Evolutionary conservation across 2,888 invertebrate species (phyloP).

Genomic region (Caenorhabditis uteleia): DNA sequence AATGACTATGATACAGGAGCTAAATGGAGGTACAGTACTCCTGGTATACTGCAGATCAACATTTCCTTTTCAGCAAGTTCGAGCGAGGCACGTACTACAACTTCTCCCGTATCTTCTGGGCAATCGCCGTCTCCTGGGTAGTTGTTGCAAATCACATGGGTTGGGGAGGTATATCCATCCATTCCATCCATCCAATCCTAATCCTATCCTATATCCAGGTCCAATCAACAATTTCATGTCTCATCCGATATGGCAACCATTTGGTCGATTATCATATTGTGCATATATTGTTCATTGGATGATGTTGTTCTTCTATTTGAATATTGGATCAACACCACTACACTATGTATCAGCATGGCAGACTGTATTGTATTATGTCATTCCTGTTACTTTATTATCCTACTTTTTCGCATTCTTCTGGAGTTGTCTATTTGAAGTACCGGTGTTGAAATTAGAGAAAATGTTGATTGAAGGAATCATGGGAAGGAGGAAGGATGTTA

Average conservation of each 20-base stretch:
- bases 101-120: constrained; percentile 70
- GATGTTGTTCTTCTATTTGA: constrained; percentile 23
- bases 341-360: constrained; percentile 27
- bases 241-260: constrained; percentile 82
- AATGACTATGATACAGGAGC: constrained; percentile 28
- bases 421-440: constrained; percentile 43
- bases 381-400: constrained; percentile 15
- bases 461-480: constrained; percentile 17
- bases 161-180: too few species aligned
- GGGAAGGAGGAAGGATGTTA: too few species aligned
- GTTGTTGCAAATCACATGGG: constrained; percentile 71
- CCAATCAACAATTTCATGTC: constrained; percentile 75
- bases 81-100: constrained; percentile 38
- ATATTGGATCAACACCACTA: constrained; percentile 13
- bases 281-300: constrained; percentile 78
- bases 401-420: constrained; percentile 39
- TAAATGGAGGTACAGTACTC: constrained; percentile 13
- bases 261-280: constrained; percentile 89
- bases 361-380: constrained; percentile 16
- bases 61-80: constrained; percentile 13
- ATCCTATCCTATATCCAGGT: too few species aligned
- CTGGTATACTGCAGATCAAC: background rate
- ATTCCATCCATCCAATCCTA: too few species aligned
- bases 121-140: constrained; percentile 70
- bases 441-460: constrained; percentile 33